Evolutionary conservation across 1,140 invertebrate genomes (phyloP), one percentile per base, ranked within the genome.

Genomic region (Penaeus indicus): DNA sequence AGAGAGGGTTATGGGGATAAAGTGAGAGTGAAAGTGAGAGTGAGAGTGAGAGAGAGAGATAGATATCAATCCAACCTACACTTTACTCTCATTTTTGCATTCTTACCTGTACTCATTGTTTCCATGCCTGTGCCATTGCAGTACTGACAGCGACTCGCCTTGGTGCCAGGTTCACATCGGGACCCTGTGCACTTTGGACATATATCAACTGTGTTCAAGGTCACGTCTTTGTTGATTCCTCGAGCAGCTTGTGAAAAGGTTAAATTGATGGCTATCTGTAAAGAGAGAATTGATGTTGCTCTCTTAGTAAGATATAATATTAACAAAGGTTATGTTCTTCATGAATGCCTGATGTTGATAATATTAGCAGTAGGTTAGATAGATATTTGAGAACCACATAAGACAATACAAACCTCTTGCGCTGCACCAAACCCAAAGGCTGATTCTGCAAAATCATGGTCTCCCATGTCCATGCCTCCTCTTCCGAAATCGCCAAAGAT

Each of bases 71-170:
- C 7, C 38, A 42, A 42, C 38, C 38, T 42, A 42, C 38, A 42
- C 0, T 42, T 42, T 42, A 42, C 38, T 42, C 38, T 42, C 38
- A 4, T 42, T 8, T 54, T 54, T 54, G 11, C 16, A 11, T 16
- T 47, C 22, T 87, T 82, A 93, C 93, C 95, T 89, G 96, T 97
- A 22, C 95, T 96, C 82, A 97, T 96, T 42, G 96, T 97, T 93
- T 98, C 98, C 96, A 98, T 97, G 84, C 98, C 99, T 32, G 98
- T 98, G n/a, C 99, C 99, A 94, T 99, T 98, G 93, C 99, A 99
- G 92, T 97, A 96, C 1, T 95, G 95, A 93, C 99, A 99, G 87
- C 95, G 95, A 2, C 95, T 94, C 32, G 98, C 94, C 92, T 97
- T 98, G 1, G 96, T 97, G 16, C 98, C 98, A 0, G 95, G 95